Evolutionary conservation across 2,888 invertebrate genomes (phyloP).

Genomic region (Agriopis marginaria): DNA sequence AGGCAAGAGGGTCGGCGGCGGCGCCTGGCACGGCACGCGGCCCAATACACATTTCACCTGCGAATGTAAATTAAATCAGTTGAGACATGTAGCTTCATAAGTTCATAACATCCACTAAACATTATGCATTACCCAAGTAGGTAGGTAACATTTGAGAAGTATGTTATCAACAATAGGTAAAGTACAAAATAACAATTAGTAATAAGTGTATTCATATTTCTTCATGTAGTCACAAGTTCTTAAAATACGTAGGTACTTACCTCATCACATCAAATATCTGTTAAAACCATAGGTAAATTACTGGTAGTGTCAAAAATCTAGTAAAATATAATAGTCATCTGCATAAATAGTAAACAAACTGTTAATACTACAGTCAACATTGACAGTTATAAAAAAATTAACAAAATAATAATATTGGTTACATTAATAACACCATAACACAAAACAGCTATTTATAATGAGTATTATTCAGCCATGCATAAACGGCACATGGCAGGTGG

Average conservation of each 20-base stretch:
- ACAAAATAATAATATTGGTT: conserved; percentile 24
- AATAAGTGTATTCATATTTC: background rate
- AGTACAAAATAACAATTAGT: background rate
- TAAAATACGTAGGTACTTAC: no score
- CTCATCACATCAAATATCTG: no score
- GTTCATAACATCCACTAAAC: background rate
- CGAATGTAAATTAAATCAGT: conserved; percentile 42
- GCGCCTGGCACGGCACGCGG: conserved; percentile 76
- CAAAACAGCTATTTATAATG: conserved; percentile 17
- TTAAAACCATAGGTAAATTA: background rate
- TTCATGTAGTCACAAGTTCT: no score
- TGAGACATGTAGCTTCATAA: conserved; percentile 5
- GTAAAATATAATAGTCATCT: background rate
- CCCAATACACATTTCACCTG: conserved; percentile 50
- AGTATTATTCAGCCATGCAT: conserved; percentile 68
- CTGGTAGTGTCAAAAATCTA: background rate
- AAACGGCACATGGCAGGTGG: conserved; percentile 75
- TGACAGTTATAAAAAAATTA: background rate
- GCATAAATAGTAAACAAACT: background rate
- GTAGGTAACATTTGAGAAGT: background rate
- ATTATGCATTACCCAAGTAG: background rate
- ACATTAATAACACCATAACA: conserved; percentile 21
- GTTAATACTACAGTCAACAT: background rate
- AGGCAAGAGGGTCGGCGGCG: conserved; percentile 65
- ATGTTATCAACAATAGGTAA: background rate